These are phyloP conservation scores for Aphelinus atriplicis DNA, from an alignment of 1,140 invertebrate species.

Conservation along the genomic window DNA sequence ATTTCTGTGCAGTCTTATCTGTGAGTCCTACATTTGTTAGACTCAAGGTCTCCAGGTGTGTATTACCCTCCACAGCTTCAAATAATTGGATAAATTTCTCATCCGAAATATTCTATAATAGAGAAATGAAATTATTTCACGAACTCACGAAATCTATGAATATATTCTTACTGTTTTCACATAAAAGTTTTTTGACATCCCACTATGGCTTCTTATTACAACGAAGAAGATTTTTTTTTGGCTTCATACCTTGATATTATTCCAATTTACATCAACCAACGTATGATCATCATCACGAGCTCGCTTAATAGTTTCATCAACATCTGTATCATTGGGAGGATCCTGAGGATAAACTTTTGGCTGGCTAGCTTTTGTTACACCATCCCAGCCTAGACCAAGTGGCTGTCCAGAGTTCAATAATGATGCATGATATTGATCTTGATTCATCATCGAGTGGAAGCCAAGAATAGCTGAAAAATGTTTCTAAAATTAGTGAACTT, in stretches of 20 bases:
- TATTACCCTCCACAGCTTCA: conserved; percentile 88
- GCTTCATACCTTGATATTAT: conserved; percentile 90
- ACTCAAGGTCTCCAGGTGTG: conserved; percentile 89
- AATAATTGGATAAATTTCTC: conserved; percentile 93
- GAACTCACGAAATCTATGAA: too few relatives aligned
- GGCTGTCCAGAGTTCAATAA: conserved; percentile 90
- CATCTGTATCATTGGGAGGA: conserved; percentile 93
- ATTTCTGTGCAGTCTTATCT: conserved; percentile 84
- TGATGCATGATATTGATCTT: conserved; percentile 99
- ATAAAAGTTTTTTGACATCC: too few relatives aligned
- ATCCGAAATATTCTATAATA: conserved; percentile 91
- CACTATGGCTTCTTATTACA: too few relatives aligned
- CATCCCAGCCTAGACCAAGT: conserved; percentile 88
- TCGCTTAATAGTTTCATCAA: conserved; percentile 89
- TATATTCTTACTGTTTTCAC: too few relatives aligned
- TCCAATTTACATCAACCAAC: conserved; percentile 92
- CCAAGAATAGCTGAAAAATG: conserved; percentile 89
- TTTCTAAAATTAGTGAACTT: conserved; percentile 11
- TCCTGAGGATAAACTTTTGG: conserved; percentile 90
- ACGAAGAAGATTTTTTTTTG: neutral
- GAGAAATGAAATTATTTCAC: neutral
- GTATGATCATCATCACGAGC: conserved; percentile 89
- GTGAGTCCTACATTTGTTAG: conserved; percentile 93
- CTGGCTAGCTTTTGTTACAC: conserved; percentile 93
- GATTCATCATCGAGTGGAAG: conserved; percentile 99